Conservation (phyloP, 2,797 vertebrate species). For the Huso huso region DNA sequence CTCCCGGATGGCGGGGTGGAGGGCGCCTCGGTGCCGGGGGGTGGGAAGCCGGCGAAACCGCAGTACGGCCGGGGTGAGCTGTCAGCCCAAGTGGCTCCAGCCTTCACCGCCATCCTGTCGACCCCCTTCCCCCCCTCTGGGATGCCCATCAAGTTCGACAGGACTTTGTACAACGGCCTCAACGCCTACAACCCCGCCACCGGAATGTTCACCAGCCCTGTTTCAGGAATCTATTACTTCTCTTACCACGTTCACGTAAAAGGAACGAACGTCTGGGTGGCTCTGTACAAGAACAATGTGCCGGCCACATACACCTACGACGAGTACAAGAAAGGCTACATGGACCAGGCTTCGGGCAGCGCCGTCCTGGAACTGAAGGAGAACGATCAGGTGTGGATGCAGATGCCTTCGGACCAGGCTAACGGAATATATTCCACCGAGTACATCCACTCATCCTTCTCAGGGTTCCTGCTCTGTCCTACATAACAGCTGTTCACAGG, state of each 20-base stretch:
- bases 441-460: slow-evolving; percentile 98
- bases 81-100: slow-evolving; percentile 74
- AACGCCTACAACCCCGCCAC: slow-evolving; percentile 86
- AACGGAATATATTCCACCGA: slow-evolving; percentile 96
- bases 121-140: slow-evolving; percentile 90
- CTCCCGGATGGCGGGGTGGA: slow-evolving; percentile 69
- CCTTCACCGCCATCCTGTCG: slow-evolving; percentile 91
- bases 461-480: slow-evolving; percentile 93
- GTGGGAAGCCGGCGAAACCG: slow-evolving; percentile 40
- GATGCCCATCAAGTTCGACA: slow-evolving; percentile 93
- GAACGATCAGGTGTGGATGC: slow-evolving; percentile 94
- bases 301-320: slow-evolving; percentile 97
- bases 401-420: slow-evolving; percentile 98
- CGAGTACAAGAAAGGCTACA: slow-evolving; percentile 97
- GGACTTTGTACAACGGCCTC: slow-evolving; percentile 94
- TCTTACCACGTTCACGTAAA: slow-evolving; percentile 96
- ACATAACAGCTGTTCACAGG: slow-evolving; percentile 74
- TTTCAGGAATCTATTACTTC: slow-evolving; percentile 95
- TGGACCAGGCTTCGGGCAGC: slow-evolving; percentile 97
- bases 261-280: slow-evolving; percentile 97
- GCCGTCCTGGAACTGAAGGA: slow-evolving; percentile 94
- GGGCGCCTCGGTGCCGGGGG: slow-evolving; percentile 72
- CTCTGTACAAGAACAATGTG: slow-evolving; percentile 97
- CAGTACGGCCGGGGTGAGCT: slow-evolving; percentile 75
- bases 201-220: slow-evolving; percentile 87